These are phyloP conservation scores for Phainopepla nitens DNA, from an alignment of 2,113 vertebrate species.

Conservation along the genomic window DNA sequence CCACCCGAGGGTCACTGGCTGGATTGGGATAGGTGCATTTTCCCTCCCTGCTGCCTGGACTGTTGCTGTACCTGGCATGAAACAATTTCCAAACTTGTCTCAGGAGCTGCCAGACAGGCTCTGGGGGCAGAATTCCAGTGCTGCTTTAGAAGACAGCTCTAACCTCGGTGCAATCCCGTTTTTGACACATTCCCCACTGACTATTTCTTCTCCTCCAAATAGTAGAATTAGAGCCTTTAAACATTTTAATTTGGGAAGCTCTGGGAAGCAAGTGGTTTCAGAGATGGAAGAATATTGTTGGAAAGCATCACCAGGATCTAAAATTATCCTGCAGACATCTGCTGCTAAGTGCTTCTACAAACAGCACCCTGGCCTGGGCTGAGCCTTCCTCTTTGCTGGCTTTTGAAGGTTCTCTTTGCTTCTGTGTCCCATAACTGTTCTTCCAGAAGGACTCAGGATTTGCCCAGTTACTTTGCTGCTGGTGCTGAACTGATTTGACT, in stretches of 20 bases:
- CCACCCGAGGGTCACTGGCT: neutral
- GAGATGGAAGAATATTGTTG: neutral
- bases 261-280: neutral
- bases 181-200: rapidly evolving
- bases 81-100: neutral
- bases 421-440: neutral
- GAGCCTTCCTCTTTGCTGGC: neutral
- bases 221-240: neutral
- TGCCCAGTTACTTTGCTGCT: neutral
- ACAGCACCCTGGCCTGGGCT: neutral
- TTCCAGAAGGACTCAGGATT: neutral
- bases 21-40: neutral
- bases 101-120: neutral
- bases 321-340: neutral
- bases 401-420: neutral
- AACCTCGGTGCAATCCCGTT: no score
- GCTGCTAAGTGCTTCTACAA: neutral
- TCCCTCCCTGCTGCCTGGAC: neutral
- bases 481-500: neutral
- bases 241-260: neutral
- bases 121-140: neutral
- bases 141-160: neutral
- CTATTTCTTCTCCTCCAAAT: neutral
- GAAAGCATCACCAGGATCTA: neutral
- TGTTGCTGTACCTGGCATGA: neutral